Evolutionary conservation across 1,140 invertebrate species (phyloP), one percentile per base, ranked within the genome.

Genomic region (Gonatopus flavifemur): DNA sequence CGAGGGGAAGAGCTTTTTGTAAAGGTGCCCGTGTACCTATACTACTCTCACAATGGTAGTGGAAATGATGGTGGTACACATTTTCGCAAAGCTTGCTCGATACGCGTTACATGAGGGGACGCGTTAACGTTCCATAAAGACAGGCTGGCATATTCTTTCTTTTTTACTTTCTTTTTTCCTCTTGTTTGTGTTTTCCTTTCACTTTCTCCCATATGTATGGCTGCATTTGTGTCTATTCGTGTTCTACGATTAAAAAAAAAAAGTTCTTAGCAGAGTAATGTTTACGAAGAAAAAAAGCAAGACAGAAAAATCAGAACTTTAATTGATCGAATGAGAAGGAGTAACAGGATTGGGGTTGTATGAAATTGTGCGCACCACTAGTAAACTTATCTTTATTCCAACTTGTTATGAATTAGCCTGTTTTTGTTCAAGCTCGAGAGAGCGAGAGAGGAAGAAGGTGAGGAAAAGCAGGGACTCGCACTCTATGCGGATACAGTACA

Each of bases 351-450:
- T 52, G 51, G 56, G 55, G 51, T 63, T 49, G 57, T 46, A 52
- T 52, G 53, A 55, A 66, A 62, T 66, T 64, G 66, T 59, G 47
- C 57, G 30, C 22, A 48, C 35, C 32, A 37, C 38, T 58, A 50
- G 38, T n/a, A 44, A 43, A 57, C 48, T 66, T 61, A 63, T 62
- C 61, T 63, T 59, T 58, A 58, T 54, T 61, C 55, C 38, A 40
- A 41, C 57, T 62, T 59, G 54, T 57, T 64, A 55, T 64, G 62
- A 64, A 62, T 57, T 62, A 57, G 52, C 39, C 30, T 32, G 30
- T 43, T 38, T 44, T n/a, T n/a, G n/a, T n/a, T n/a, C n/a, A n/a
- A n/a, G n/a, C 12, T 28, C 25, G 12, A 7, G 25, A 12, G 25
- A 28, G 25, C 25, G 6, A 28, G 12, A 28, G 25, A 12, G 12